Evolutionary conservation across 2,888 invertebrate species (phyloP).

Genomic region (Marronus borbonicus): DNA sequence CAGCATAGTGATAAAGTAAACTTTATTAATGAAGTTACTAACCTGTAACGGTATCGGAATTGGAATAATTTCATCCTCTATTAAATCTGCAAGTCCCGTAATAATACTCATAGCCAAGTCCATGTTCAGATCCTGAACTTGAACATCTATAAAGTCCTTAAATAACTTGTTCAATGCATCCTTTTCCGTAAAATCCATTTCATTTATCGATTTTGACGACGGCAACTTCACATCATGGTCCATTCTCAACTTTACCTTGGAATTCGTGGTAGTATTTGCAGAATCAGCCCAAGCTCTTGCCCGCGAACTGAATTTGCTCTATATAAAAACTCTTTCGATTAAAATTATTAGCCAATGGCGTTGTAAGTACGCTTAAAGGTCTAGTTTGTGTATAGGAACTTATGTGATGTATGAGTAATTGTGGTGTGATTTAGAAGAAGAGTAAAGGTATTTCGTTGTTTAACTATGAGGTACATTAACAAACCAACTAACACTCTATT

Average conservation of each 20-base stretch:
- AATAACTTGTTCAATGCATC: conserved; percentile 70
- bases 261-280: conserved; percentile 70
- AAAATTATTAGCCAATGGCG: background rate
- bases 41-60: conserved; percentile 89
- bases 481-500: conserved; percentile 30
- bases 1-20: background rate
- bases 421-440: conserved; percentile 17
- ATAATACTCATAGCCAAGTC: conserved; percentile 87
- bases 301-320: conserved; percentile 88
- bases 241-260: conserved; percentile 76
- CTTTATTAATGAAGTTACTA: background rate
- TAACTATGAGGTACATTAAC: conserved; percentile 28
- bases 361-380: conserved; percentile 4
- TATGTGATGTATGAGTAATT: conserved; percentile 29
- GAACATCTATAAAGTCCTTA: conserved; percentile 75
- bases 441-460: conserved; percentile 20
- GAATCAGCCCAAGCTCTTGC: conserved; percentile 87
- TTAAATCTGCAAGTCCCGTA: conserved; percentile 85
- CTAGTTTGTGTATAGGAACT: conserved; percentile 30
- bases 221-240: conserved; percentile 75
- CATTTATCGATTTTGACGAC: conserved; percentile 60
- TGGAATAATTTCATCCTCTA: conserved; percentile 89
- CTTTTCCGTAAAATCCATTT: conserved; percentile 69
- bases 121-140: conserved; percentile 78
- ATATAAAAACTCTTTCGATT: conserved; percentile 37